Evolutionary conservation across 2,888 invertebrate species (phyloP), one percentile per base, ranked within the genome.

Genomic region (Euzophera pinguis): DNA sequence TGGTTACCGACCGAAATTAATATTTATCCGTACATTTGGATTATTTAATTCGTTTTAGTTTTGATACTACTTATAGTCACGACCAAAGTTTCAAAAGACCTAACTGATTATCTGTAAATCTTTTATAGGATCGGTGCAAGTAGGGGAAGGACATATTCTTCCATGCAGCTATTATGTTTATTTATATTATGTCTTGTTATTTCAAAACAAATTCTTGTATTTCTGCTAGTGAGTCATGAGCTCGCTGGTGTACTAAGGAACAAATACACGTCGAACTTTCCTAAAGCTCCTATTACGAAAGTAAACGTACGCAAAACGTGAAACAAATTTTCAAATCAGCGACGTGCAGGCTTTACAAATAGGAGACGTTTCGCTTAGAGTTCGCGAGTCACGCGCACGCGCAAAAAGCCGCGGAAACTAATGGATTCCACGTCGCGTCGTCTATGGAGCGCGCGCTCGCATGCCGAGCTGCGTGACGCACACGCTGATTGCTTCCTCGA

Each of bases 381-480:
- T 32, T 32, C 47, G 47, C 34, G 32, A 34, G 34, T 17, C 12
- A 17, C 7, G 38, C 6, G 22, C 16, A 17, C 5, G 48, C 17
- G 17, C 37, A 37, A 48, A 37, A 48, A 37, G 13, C 32, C 10
- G 32, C 32, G 32, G 32, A 32, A 32, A 7, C 32, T 32, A 32
- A 32, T 32, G 32, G 32, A 32, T 32, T 32, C 32, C 22, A 16
- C 37, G 22, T 43, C 3, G 38, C 48, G 22, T n/a, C n/a, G n/a
- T n/a, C n/a, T n/a, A n/a, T n/a, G n/a, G n/a, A n/a, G 12, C n/a
- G 50, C 17, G 39, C 38, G 13, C 29, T 50, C 42, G 52, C 29
- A 32, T 32, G 32, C 32, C 7, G 10, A 2, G 9, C 8, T 32
- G 1, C 32, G 8, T 32, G 32, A 9, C 9, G 9, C 32, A 32